Conservation (phyloP, 1,140 invertebrate species). For the Drosophila ambigua region DNA sequence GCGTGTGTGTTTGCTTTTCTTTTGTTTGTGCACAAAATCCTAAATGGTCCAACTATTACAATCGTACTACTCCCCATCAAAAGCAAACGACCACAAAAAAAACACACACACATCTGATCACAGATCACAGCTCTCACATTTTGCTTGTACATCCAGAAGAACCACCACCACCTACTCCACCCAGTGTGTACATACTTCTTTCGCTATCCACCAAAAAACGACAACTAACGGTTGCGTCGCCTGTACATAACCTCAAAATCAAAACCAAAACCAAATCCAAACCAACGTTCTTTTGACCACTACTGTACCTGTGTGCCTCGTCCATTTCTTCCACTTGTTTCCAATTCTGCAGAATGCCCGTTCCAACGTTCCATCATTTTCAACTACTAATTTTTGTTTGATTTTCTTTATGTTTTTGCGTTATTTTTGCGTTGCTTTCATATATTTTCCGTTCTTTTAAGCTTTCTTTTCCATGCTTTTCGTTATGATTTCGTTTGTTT, state of each 20-base stretch:
- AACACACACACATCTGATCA: neutral
- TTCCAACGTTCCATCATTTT: slow-evolving; percentile 20
- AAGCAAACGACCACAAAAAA: slow-evolving; percentile 1
- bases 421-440: neutral
- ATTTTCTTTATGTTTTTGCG: neutral
- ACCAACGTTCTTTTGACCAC: slow-evolving; percentile 31
- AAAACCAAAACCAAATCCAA: slow-evolving; percentile 13
- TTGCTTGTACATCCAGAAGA: slow-evolving; percentile 4
- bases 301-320: slow-evolving; percentile 51
- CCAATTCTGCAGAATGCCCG: slow-evolving; percentile 37
- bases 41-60: slow-evolving; percentile 29
- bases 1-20: slow-evolving; percentile 12
- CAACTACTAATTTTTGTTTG: neutral
- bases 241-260: slow-evolving; percentile 12
- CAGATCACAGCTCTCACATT: too few species aligned
- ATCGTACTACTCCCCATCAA: slow-evolving; percentile 15
- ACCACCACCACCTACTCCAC: neutral
- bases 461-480: slow-evolving; percentile 2
- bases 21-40: slow-evolving; percentile 11
- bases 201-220: neutral
- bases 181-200: slow-evolving; percentile 2
- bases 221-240: slow-evolving; percentile 23
- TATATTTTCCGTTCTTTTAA: slow-evolving; percentile 11
- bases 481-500: neutral
- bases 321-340: slow-evolving; percentile 39